Evolutionary conservation across 2,888 invertebrate species (phyloP), one percentile per base, ranked within the genome.

Genomic region (Lottia scabra): DNA sequence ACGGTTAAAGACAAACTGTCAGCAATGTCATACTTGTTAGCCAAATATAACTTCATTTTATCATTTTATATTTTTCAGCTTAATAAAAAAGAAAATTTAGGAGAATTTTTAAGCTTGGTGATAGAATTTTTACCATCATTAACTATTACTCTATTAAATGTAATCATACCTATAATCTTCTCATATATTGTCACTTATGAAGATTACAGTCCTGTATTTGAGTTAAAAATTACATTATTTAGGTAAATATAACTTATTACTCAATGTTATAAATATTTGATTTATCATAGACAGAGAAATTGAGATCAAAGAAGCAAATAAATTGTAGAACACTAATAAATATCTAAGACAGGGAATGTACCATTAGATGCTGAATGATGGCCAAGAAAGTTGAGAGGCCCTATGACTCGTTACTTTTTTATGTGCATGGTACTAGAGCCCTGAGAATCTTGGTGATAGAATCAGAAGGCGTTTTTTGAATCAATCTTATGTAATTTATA

Each of bases 81-180:
- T 63, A 70, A 71, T 27, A 79, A 83, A 68, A 77, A 80, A 63
- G 69, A 80, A 38, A 67, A 77, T 15, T 67, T 79, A 38, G 75
- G 67, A 62, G 70, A 78, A 0, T 65, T 82, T 45, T 70, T 84
- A 15, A 70, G 88, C 38, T 90, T 93, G 38, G 85, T 94, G 15
- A 89, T 93, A 43, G 94, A 95, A 87, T 96, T 94, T 85, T 88
- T 95, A 12, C 95, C 96, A 0, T 94, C 94, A 44, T 89, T 95
- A 30, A 93, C 93, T 63, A 95, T 96, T 75, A 95, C 95, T 0
- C 91, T 92, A 0, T 90, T 96, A 45, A 96, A 96, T 88, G 89
- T 94, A 46, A 88, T 93, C 0, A 92, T 96, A 0, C 96, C 96
- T n/a, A 71, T 93, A 67, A 82, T 95, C 16, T 95, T 96, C 84